phyloP scores from a whole-genome alignment of 2,797 vertebrate species.

The Characodon lateralis region DNA sequence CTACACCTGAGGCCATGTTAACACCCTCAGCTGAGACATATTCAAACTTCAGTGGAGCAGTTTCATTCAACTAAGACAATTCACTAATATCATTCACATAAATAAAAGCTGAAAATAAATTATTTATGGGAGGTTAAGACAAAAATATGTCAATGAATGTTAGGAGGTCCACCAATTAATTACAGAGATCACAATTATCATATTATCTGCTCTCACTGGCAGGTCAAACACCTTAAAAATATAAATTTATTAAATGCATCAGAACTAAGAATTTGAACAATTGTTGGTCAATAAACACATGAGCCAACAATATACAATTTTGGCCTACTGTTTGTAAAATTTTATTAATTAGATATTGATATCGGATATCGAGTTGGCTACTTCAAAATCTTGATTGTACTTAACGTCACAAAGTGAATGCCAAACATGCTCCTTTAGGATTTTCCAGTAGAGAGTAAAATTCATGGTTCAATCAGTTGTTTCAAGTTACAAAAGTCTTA shows the following conservation, averaged over 20 bases:
- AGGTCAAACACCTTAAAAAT: neutral
- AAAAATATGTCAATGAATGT: neutral
- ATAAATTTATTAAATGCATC: neutral
- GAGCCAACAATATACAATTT: no score
- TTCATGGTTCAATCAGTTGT: neutral
- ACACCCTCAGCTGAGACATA: conserved; percentile 71
- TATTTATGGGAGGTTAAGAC: neutral
- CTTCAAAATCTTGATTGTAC: neutral
- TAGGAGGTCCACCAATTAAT: conserved; percentile 29
- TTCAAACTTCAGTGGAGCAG: conserved; percentile 35
- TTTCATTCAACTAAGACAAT: conserved; percentile 31
- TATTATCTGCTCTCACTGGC: neutral
- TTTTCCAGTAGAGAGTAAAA: neutral
- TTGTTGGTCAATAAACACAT: no score
- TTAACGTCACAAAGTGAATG: neutral
- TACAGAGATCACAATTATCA: neutral
- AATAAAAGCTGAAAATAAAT: neutral
- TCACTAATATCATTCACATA: neutral
- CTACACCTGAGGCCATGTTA: conserved; percentile 74
- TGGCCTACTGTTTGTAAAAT: neutral
- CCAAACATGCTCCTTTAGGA: neutral
- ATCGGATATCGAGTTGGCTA: neutral
- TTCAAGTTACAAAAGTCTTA: no score
- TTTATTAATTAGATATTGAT: neutral
- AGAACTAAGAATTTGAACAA: neutral